phyloP scores from a whole-genome alignment of 2,888 invertebrate genomes.

The Drosophila suboccidentalis region DNA sequence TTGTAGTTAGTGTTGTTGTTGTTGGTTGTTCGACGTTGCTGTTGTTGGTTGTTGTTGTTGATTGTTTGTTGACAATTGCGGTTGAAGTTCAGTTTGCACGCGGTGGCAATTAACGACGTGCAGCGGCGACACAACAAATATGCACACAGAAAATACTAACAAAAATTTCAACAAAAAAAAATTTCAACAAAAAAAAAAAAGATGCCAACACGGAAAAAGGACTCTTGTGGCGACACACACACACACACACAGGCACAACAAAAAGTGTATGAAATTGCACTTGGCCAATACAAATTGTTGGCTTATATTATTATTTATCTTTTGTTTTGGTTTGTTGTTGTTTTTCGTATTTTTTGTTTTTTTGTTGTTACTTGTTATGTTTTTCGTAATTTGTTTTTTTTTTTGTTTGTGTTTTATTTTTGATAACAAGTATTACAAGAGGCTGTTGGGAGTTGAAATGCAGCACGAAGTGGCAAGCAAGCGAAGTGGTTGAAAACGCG shows the following conservation, averaged over 20 bases:
- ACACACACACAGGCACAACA: slow-evolving; percentile 24
- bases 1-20: slow-evolving; percentile 17
- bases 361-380: neutral
- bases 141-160: slow-evolving; percentile 26
- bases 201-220: slow-evolving; percentile 26
- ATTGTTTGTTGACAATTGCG: slow-evolving; percentile 36
- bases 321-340: slow-evolving; percentile 5
- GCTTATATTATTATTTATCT: neutral
- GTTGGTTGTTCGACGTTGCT: neutral
- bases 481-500: slow-evolving; percentile 78
- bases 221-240: slow-evolving; percentile 31
- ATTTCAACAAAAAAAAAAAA: slow-evolving; percentile 8
- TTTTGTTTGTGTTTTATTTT: slow-evolving; percentile 6
- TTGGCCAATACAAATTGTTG: slow-evolving; percentile 1
- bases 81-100: slow-evolving; percentile 49
- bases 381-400: neutral
- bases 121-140: slow-evolving; percentile 28
- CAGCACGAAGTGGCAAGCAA: slow-evolving; percentile 21
- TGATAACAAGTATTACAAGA: neutral
- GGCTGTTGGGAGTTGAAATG: slow-evolving; percentile 4
- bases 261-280: slow-evolving; percentile 25
- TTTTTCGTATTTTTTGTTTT: too few relatives aligned
- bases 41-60: slow-evolving; percentile 24
- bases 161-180: slow-evolving; percentile 25
- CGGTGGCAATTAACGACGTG: slow-evolving; percentile 59